phyloP scores from a whole-genome alignment of 2,113 vertebrate species.

The Seriola rivoliana region DNA sequence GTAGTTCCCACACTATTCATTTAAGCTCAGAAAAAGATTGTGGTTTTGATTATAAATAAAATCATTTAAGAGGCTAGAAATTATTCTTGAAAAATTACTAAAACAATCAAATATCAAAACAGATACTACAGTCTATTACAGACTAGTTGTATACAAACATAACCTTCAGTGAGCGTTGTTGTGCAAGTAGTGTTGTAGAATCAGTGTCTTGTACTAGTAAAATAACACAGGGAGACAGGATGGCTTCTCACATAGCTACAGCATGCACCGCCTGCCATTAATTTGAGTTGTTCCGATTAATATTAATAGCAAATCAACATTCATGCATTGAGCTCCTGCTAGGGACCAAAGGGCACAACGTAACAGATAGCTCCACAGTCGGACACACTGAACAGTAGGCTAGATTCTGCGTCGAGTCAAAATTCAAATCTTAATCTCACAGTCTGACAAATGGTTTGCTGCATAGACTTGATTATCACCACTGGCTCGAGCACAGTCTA shows the following conservation, averaged over 20 bases:
- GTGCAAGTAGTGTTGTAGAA: neutral
- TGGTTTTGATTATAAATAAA: too few species aligned
- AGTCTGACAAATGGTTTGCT: slow-evolving; percentile 13
- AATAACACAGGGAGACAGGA: neutral
- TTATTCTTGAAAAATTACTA: too few species aligned
- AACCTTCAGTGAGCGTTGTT: neutral
- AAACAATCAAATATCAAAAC: too few species aligned
- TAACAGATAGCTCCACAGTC: neutral
- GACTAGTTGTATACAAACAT: too few species aligned
- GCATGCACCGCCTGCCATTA: neutral
- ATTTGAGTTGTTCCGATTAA: slow-evolving; percentile 16
- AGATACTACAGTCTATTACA: neutral
- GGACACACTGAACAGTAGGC: neutral
- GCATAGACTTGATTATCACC: slow-evolving; percentile 1
- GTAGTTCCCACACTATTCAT: too few species aligned
- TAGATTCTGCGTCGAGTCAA: neutral
- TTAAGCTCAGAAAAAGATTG: too few species aligned
- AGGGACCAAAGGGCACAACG: slow-evolving; percentile 13
- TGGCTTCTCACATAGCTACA: neutral
- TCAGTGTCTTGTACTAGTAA: slow-evolving; percentile 2
- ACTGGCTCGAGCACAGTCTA: slow-evolving; percentile 6
- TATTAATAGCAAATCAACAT: slow-evolving; percentile 32
- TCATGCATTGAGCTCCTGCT: neutral
- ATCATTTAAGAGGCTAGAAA: too few species aligned
- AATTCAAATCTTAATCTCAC: slow-evolving; percentile 22